Evolutionary conservation across 2,797 vertebrate species (phyloP).

Genomic region (Passerculus sandwichensis): DNA sequence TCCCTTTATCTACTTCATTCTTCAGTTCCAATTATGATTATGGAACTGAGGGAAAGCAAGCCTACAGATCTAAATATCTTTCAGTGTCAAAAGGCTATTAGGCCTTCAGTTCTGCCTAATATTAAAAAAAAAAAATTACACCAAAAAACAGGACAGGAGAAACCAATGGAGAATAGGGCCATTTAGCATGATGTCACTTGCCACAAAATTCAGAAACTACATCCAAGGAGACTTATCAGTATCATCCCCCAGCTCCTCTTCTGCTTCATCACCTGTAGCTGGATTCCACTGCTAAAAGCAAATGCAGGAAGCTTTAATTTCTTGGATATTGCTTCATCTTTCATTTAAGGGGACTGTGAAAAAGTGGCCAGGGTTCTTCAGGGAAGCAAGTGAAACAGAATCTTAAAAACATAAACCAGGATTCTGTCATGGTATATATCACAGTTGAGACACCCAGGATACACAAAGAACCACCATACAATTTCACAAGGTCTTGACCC

Average conservation of each 20-base stretch:
- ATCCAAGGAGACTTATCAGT: neutral
- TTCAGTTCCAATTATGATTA: neutral
- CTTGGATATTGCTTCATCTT: neutral
- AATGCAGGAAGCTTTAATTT: neutral
- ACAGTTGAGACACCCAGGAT: neutral
- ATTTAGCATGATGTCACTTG: neutral
- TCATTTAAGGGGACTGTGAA: neutral
- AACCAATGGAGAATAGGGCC: neutral
- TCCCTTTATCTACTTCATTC: neutral
- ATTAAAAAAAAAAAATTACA: neutral
- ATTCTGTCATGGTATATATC: neutral
- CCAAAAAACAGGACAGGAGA: neutral
- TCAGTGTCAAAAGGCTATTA: neutral
- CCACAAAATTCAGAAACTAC: neutral
- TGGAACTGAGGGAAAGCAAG: neutral
- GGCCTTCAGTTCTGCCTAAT: neutral
- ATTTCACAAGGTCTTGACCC: neutral
- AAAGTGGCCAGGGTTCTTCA: neutral
- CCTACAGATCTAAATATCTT: neutral
- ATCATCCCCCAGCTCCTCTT: neutral
- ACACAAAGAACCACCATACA: neutral
- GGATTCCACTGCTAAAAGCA: neutral
- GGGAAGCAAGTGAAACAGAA: neutral
- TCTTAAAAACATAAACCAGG: neutral
- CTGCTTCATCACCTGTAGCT: neutral